phyloP scores from a whole-genome alignment of 2,113 vertebrate species.

The Cisticola juncidis region DNA sequence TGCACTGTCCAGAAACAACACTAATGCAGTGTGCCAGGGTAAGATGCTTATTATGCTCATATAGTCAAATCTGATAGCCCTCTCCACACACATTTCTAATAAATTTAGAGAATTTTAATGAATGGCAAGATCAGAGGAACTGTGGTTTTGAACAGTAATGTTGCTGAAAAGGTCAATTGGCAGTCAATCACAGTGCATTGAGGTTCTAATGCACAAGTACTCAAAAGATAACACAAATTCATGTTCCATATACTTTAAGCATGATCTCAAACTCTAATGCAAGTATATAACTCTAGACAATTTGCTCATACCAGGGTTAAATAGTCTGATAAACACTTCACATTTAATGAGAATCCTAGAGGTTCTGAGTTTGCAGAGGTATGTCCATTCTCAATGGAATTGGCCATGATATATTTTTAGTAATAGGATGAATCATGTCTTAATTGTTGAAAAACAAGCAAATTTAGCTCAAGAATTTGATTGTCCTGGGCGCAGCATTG shows the following conservation, averaged over 20 bases:
- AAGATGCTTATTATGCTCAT: neutral
- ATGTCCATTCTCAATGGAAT: neutral
- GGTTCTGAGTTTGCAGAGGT: neutral
- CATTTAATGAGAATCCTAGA: neutral
- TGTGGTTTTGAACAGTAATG: neutral
- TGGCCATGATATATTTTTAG: neutral
- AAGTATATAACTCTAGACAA: neutral
- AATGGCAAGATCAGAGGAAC: neutral
- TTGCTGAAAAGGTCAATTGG: neutral
- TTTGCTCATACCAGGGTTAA: neutral
- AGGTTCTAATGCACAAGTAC: neutral
- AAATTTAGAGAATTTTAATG: neutral
- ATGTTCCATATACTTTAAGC: neutral
- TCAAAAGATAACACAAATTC: neutral
- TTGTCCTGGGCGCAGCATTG: neutral
- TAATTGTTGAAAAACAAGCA: neutral
- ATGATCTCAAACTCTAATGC: neutral
- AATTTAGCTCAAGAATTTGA: neutral
- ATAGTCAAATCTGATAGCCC: neutral
- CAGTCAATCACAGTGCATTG: neutral
- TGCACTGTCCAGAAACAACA: neutral
- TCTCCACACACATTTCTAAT: neutral
- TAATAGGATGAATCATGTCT: neutral
- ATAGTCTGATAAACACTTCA: neutral
- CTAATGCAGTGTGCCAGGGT: neutral